Evolutionary conservation across 2,888 invertebrate species (phyloP).

Genomic region (Agrilus cyanescens): DNA sequence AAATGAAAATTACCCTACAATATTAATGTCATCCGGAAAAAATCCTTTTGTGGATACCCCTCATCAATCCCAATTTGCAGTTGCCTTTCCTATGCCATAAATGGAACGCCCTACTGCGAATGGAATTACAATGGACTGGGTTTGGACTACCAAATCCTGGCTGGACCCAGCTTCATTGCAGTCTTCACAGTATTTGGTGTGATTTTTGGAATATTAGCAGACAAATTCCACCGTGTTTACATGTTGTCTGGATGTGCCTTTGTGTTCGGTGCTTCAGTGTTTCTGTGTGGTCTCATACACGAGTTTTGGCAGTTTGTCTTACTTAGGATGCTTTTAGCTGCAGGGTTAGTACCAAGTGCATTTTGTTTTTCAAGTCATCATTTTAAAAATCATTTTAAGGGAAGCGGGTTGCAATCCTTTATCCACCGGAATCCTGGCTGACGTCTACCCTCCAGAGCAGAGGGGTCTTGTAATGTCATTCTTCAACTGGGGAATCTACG

Average conservation of each 20-base stretch:
- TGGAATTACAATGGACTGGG: conserved; percentile 92
- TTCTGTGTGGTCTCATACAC: conserved; percentile 70
- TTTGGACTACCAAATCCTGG: conserved; percentile 81
- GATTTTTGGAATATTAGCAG: conserved; percentile 70
- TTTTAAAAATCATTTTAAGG: conserved; percentile 31
- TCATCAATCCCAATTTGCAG: conserved; percentile 34
- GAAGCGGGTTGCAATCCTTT: conserved; percentile 82
- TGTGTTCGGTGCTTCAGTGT: conserved; percentile 70
- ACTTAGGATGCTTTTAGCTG: conserved; percentile 74
- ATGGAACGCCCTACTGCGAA: conserved; percentile 70
- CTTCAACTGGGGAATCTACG: conserved; percentile 94
- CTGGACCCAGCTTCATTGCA: conserved; percentile 86
- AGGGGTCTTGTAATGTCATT: conserved; percentile 82
- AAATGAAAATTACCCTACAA: conserved; percentile 15
- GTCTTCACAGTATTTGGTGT: conserved; percentile 84
- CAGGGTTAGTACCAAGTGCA: conserved; percentile 49
- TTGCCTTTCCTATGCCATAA: conserved; percentile 51
- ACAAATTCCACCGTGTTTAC: conserved; percentile 63
- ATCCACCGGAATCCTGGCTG: conserved; percentile 72
- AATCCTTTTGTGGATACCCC: background rate
- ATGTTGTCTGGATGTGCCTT: conserved; percentile 66
- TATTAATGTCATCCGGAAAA: background rate
- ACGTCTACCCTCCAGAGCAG: conserved; percentile 68
- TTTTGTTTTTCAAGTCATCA: background rate
- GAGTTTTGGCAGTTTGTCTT: conserved; percentile 86